Evolutionary conservation across 2,113 vertebrate genomes (phyloP).

Genomic region (Cebus imitator): DNA sequence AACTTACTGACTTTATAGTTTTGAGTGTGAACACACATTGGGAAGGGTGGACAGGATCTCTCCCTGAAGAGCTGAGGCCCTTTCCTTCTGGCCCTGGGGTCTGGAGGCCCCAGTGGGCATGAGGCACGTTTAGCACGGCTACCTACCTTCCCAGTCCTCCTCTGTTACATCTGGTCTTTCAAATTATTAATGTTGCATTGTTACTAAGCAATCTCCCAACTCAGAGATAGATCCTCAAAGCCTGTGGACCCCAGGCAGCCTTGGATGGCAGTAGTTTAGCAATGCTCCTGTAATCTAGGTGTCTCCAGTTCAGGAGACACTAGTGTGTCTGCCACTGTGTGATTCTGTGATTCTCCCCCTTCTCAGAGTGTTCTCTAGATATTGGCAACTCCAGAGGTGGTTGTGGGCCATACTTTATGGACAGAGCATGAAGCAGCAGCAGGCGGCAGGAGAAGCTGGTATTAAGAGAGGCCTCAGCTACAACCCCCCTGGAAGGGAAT

Average conservation of each 20-base stretch:
- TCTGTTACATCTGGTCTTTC: neutral
- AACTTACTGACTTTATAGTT: neutral
- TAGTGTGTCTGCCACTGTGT: neutral
- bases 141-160: neutral
- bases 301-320: neutral
- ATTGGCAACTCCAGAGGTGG: neutral
- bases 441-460: neutral
- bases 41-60: neutral
- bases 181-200: neutral
- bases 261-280: neutral
- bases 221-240: neutral
- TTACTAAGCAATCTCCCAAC: neutral
- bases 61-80: neutral
- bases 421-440: neutral
- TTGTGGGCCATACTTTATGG: neutral
- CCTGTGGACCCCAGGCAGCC: neutral
- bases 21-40: neutral
- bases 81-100: neutral
- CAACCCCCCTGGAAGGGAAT: neutral
- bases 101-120: neutral
- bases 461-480: neutral
- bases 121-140: neutral
- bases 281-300: accelerated
- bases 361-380: neutral
- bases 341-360: neutral